phyloP scores from a whole-genome alignment of 1,140 invertebrate species.

The Venustaconcha ellipsiformis region DNA sequence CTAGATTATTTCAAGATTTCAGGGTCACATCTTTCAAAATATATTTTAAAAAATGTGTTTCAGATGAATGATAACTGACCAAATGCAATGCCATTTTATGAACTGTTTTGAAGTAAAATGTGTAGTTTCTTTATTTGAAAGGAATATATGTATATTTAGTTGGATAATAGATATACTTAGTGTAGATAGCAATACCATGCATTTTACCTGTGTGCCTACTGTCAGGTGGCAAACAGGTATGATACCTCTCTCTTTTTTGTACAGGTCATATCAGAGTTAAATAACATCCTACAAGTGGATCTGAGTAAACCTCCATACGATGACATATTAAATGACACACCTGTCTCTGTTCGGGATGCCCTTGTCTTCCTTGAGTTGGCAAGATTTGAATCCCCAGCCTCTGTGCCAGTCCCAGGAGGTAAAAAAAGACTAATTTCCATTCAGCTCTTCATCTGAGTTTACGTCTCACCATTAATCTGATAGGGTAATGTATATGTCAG shows the following conservation, averaged over 20 bases:
- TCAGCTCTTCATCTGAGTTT: too few relatives aligned
- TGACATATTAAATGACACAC: conserved; percentile 54
- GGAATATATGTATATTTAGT: neutral
- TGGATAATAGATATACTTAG: neutral
- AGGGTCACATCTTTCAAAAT: too few relatives aligned
- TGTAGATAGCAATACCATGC: neutral
- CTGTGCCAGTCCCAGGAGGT: conserved; percentile 21
- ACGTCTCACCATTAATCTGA: too few relatives aligned
- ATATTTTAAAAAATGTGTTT: too few relatives aligned
- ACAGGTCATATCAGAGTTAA: conserved; percentile 45
- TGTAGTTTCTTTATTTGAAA: too few relatives aligned
- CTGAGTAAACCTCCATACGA: conserved; percentile 48
- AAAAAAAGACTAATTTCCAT: neutral
- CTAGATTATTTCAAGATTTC: too few relatives aligned
- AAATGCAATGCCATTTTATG: too few relatives aligned
- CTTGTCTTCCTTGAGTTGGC: conserved; percentile 53
- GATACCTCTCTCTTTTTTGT: neutral
- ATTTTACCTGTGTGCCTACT: neutral
- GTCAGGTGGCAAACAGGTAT: neutral
- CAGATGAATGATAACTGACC: too few relatives aligned
- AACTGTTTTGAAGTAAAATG: too few relatives aligned
- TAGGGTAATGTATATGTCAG: too few relatives aligned
- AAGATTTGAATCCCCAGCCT: conserved; percentile 29
- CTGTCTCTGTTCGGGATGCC: conserved; percentile 67
- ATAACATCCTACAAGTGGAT: conserved; percentile 55